Evolutionary conservation across 2,888 invertebrate species (phyloP).

Genomic region (Calliphora vomitoria): DNA sequence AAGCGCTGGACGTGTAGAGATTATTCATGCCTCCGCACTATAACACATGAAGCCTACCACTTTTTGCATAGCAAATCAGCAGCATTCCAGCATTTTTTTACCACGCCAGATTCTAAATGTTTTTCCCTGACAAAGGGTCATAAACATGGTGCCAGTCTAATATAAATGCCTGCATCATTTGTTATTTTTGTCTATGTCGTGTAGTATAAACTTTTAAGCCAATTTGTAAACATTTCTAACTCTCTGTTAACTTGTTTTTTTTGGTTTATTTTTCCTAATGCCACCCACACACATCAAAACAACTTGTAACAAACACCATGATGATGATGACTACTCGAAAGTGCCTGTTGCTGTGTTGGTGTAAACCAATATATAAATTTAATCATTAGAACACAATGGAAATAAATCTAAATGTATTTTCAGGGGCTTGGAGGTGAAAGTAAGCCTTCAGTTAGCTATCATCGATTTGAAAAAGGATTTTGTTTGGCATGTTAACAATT

Average conservation of each 20-base stretch:
- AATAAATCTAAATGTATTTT: background rate
- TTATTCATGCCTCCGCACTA: too few species aligned
- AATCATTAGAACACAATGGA: slow-evolving; percentile 11
- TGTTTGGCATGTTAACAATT: slow-evolving; percentile 8
- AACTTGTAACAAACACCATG: slow-evolving; percentile 2
- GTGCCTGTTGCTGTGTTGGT: background rate
- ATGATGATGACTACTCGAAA: background rate
- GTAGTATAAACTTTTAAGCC: slow-evolving; percentile 23
- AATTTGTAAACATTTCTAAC: slow-evolving; percentile 2
- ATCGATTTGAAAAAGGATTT: slow-evolving; percentile 37
- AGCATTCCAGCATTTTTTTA: too few species aligned
- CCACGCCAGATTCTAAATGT: too few species aligned
- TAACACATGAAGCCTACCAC: too few species aligned
- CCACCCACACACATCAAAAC: background rate
- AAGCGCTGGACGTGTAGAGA: too few species aligned
- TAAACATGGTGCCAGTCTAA: background rate
- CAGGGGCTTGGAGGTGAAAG: too few species aligned
- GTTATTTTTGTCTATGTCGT: background rate
- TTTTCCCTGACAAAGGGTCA: too few species aligned
- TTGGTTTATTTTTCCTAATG: background rate
- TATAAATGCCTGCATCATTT: background rate
- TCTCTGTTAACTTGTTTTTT: background rate
- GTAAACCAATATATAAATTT: slow-evolving; percentile 42
- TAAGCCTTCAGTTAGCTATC: background rate
- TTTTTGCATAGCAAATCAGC: too few species aligned